Evolutionary conservation across 2,113 vertebrate genomes (phyloP).

Genomic region (Ictalurus punctatus): DNA sequence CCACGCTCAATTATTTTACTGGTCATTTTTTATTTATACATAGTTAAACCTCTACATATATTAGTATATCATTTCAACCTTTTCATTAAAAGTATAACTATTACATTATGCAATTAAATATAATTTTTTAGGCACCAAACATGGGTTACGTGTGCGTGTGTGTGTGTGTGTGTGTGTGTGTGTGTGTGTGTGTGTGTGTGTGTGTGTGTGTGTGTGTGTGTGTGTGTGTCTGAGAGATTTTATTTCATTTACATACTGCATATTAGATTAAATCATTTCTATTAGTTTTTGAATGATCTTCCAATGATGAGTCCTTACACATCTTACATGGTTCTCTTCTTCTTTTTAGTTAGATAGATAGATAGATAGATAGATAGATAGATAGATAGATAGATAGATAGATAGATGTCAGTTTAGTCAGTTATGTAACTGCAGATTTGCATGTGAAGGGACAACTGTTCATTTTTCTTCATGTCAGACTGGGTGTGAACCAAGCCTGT

Average conservation of each 20-base stretch:
- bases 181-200: slow-evolving; percentile 7
- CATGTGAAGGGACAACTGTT: slow-evolving; percentile 51
- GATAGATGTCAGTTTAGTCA: not conserved
- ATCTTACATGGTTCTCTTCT: not conserved
- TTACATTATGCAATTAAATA: too few relatives aligned
- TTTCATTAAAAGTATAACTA: too few relatives aligned
- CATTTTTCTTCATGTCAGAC: slow-evolving; percentile 42
- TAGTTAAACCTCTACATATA: too few relatives aligned
- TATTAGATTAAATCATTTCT: not conserved
- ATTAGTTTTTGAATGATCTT: not conserved
- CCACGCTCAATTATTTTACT: too few relatives aligned
- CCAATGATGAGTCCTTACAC: not conserved
- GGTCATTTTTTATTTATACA: too few relatives aligned
- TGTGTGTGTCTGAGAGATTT: slow-evolving; percentile 22
- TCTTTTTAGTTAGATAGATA: not conserved
- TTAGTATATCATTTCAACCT: too few relatives aligned
- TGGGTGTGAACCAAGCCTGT: slow-evolving; percentile 38
- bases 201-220: slow-evolving; percentile 26
- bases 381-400: not conserved
- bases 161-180: slow-evolving; percentile 16
- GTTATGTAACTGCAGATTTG: slow-evolving; percentile 57
- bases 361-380: not conserved
- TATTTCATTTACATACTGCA: not conserved
- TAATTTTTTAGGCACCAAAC: too few relatives aligned
- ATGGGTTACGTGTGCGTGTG: not conserved